Conservation (phyloP, 2,888 invertebrate genomes). For the Capitulum mitella region DNA sequence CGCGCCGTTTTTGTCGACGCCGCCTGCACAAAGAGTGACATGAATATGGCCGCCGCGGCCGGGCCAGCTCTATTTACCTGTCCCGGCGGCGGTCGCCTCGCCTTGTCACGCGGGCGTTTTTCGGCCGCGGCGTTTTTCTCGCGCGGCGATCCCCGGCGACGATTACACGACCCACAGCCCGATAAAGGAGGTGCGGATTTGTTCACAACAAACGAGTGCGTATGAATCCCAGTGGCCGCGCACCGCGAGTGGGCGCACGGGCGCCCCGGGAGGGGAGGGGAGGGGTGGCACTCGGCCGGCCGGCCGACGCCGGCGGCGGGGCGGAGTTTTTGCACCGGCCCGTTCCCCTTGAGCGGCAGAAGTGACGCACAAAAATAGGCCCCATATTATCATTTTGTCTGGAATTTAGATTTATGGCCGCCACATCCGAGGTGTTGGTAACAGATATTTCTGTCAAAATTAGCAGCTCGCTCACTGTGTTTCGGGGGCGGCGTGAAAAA, state of each 20-base stretch:
- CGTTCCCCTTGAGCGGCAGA: conserved; percentile 6
- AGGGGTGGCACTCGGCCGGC: background rate
- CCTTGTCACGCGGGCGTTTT: background rate
- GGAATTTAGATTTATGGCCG: conserved; percentile 3
- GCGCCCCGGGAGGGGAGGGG: background rate
- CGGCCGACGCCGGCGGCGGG: too few species aligned
- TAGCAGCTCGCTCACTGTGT: conserved; percentile 14
- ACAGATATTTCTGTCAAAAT: conserved; percentile 24
- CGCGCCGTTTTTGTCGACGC: background rate
- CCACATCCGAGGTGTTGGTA: conserved; percentile 7
- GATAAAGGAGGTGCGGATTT: conserved; percentile 8
- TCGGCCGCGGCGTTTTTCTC: background rate
- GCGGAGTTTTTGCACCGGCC: background rate
- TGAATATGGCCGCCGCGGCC: conserved; percentile 12
- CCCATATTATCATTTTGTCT: conserved; percentile 22
- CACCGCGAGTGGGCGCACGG: background rate
- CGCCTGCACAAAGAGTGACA: conserved; percentile 24
- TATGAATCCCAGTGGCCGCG: background rate
- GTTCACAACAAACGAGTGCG: conserved; percentile 16
- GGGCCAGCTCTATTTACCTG: conserved; percentile 13
- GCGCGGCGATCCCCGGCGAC: background rate
- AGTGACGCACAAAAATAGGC: conserved; percentile 12
- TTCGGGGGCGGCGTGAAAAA: background rate
- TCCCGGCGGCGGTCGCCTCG: background rate
- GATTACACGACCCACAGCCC: background rate